Evolutionary conservation across 1,140 invertebrate genomes (phyloP).

Genomic region (Anastatus disparis): DNA sequence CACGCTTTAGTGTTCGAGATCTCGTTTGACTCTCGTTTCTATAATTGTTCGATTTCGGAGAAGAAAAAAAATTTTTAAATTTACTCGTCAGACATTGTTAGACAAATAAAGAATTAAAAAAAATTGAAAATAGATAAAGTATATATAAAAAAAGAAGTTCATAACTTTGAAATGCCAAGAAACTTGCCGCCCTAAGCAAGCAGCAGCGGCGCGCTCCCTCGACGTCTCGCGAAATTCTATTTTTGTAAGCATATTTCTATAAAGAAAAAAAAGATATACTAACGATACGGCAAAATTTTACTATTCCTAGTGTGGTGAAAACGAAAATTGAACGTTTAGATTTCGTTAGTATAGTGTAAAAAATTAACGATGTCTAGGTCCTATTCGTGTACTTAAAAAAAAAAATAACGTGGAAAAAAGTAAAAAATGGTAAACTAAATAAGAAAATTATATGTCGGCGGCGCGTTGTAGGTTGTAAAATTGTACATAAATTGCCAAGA

Average conservation of each 20-base stretch:
- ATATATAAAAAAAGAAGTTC: constrained; percentile 34
- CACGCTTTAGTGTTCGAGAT: constrained; percentile 17
- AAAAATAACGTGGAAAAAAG: constrained; percentile 41
- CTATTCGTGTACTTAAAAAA: constrained; percentile 65
- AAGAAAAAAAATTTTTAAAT: constrained; percentile 27
- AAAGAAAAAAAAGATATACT: constrained; percentile 65
- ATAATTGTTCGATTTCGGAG: constrained; percentile 44
- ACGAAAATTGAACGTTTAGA: constrained; percentile 69
- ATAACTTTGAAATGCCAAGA: constrained; percentile 51
- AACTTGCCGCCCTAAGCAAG: constrained; percentile 57
- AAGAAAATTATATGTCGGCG: constrained; percentile 68
- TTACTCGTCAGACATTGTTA: constrained; percentile 18
- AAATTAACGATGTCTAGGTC: constrained; percentile 68
- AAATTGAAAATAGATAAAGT: not conserved
- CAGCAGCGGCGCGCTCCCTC: constrained; percentile 57
- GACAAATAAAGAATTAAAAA: constrained; percentile 16
- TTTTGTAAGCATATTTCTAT: constrained; percentile 70
- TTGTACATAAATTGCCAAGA: constrained; percentile 70
- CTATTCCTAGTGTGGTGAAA: constrained; percentile 67
- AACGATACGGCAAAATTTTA: constrained; percentile 68
- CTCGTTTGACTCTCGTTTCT: constrained; percentile 34
- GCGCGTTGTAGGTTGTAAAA: constrained; percentile 66
- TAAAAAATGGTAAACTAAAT: constrained; percentile 46
- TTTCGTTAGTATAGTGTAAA: constrained; percentile 70
- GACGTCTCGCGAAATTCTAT: constrained; percentile 68